Percentiles rank a stretch among this genome's conserved stretches.
phyloP scores from a whole-genome alignment of 2,888 invertebrate genomes.

The Plebejus argus region DNA sequence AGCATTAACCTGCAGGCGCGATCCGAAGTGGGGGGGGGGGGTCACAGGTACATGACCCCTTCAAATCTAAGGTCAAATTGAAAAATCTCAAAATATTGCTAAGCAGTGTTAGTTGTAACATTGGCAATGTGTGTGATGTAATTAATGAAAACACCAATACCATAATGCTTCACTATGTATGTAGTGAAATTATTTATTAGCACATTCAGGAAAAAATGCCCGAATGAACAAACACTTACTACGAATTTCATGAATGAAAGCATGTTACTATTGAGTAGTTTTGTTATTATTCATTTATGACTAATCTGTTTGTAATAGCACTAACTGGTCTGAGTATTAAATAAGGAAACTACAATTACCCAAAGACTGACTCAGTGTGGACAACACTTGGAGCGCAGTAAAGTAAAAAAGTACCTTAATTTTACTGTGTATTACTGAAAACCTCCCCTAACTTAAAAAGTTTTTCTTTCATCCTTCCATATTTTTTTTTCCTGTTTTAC shows the following conservation, averaged over 20 bases:
- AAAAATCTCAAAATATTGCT: no score
- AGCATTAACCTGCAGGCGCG: no score
- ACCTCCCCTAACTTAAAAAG: no score
- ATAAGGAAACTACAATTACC: slow-evolving; percentile 26
- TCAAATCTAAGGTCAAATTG: no score
- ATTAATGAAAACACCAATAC: background rate
- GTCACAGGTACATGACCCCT: no score
- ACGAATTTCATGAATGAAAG: background rate
- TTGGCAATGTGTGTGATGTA: background rate
- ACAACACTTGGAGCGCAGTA: background rate
- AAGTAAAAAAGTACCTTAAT: background rate
- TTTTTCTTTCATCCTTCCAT: no score
- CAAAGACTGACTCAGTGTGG: slow-evolving; percentile 17
- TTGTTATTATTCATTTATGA: slow-evolving; percentile 28
- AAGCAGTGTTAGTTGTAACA: no score
- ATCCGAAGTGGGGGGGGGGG: no score
- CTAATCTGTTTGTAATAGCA: slow-evolving; percentile 11
- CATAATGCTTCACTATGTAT: background rate
- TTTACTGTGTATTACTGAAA: no score
- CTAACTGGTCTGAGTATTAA: background rate
- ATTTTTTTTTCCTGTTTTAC: background rate
- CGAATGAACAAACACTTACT: background rate
- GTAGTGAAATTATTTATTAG: background rate
- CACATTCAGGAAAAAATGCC: background rate
- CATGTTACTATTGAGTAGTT: background rate